Evolutionary conservation across 2,888 invertebrate species (phyloP), one percentile per base, ranked within the genome.

Genomic region (Cheilosia grossa): DNA sequence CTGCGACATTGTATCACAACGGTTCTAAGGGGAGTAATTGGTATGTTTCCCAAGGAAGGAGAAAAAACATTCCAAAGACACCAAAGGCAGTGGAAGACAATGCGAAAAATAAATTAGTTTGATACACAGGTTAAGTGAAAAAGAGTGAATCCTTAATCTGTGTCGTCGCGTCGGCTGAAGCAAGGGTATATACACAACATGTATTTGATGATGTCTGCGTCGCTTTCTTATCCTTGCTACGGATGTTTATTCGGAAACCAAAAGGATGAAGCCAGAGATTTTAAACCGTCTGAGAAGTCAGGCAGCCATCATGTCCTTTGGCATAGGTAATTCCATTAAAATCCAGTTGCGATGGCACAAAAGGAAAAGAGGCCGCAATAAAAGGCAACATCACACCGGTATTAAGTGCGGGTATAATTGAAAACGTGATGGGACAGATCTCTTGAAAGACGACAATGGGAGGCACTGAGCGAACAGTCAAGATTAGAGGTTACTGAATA

Each of bases 341-440:
- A 83, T 53, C 51, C 58, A 21, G 67, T 69, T 64, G 67, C 40
- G 69, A 78, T 72, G 66, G 59, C 54, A 82, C 30, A 42, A 33
- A 33, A 47, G 59, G 42, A 56, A 70, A 59, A 67, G 54, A 69
- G 54, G 42, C 56, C 73, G 40, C 72, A 78, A 79, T 67, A 79
- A 79, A 78, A 53, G 51, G 51, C 42, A 83, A 72, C 54, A 73
- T 79, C 73, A 69, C 56, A 69, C 40, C 49, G 61, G 61, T 63
- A 53, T 63, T 81, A 83, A 83, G 73, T 69, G 63, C 61, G 33
- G 64, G 69, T 69, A 80, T 83, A 80, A 83, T 83, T 83, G 73
- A 83, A 83, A 83, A 83, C 79, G 79, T 79, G 82, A 82, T 63
- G 44, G 54, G 72, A 73, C 56, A 73, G 69, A 73, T 54, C 4